Evolutionary conservation across 2,888 invertebrate genomes (phyloP).

Genomic region (Arrhopalites spinosus): DNA sequence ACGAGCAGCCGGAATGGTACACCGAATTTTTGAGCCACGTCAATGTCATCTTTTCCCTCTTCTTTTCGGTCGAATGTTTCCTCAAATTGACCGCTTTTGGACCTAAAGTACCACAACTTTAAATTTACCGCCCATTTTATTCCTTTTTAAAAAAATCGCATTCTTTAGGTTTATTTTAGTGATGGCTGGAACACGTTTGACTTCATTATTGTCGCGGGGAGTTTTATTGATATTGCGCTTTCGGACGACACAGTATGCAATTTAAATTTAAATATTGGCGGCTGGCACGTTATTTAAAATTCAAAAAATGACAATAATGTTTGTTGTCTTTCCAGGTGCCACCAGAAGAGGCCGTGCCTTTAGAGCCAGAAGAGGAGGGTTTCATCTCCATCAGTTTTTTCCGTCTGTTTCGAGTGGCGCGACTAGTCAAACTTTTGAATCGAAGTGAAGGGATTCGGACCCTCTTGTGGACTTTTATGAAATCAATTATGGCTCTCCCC

Average conservation of each 20-base stretch:
- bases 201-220: conserved; percentile 63
- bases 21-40: conserved; percentile 64
- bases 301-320: too few species aligned
- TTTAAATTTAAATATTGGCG: conserved; percentile 11
- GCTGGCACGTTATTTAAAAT: too few species aligned
- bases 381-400: conserved; percentile 63
- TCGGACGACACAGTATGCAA: conserved; percentile 63
- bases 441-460: conserved; percentile 68
- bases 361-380: conserved; percentile 18
- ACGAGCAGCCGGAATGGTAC: conserved; percentile 62
- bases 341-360: neutral
- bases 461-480: conserved; percentile 69
- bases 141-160: too few species aligned
- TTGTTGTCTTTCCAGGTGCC: neutral
- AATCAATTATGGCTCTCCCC: conserved; percentile 68
- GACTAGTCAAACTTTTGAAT: conserved; percentile 66
- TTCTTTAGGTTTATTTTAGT: conserved; percentile 71
- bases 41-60: conserved; percentile 67
- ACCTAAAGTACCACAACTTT: conserved; percentile 61
- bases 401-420: conserved; percentile 69
- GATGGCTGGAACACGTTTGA: conserved; percentile 65
- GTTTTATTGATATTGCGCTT: conserved; percentile 64
- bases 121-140: too few species aligned
- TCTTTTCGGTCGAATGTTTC: conserved; percentile 67
- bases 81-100: conserved; percentile 66